Percentiles rank a stretch among this genome's conserved stretches.
phyloP scores from a whole-genome alignment of 1,140 invertebrate genomes.

The Papilio dardanus region DNA sequence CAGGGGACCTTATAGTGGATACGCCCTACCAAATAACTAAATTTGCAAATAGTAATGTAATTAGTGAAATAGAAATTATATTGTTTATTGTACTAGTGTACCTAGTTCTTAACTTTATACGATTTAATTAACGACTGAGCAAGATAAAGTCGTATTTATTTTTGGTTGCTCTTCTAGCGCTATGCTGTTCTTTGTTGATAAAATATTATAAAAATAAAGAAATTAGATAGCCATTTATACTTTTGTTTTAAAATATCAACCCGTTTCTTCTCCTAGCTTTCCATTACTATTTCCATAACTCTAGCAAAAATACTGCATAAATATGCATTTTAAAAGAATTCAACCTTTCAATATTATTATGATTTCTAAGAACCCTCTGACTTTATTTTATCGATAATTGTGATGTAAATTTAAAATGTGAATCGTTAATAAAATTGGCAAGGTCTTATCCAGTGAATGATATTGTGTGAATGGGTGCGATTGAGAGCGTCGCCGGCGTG shows the following conservation, averaged over 20 bases:
- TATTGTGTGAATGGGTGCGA: constrained; percentile 77
- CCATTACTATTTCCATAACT: neutral
- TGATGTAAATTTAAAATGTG: neutral
- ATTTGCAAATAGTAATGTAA: constrained; percentile 28
- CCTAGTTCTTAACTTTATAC: no score
- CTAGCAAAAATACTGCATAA: neutral
- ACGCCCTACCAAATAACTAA: constrained; percentile 51
- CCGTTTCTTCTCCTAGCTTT: no score
- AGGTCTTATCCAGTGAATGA: constrained; percentile 63
- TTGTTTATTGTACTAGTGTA: no score
- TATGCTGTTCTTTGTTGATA: neutral
- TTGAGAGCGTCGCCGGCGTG: constrained; percentile 77
- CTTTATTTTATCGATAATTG: neutral
- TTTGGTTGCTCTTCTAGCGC: neutral
- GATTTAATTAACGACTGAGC: neutral
- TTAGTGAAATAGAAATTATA: neutral
- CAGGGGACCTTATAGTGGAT: constrained; percentile 78
- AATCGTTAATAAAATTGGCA: constrained; percentile 45
- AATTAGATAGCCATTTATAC: neutral
- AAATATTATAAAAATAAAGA: neutral
- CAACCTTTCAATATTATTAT: neutral
- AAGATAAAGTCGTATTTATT: neutral
- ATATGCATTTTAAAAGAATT: neutral
- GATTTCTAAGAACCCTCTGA: neutral
- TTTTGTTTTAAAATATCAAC: constrained; percentile 24